phyloP scores from a whole-genome alignment of 1,140 invertebrate genomes.

The Belonocnema kinseyi region DNA sequence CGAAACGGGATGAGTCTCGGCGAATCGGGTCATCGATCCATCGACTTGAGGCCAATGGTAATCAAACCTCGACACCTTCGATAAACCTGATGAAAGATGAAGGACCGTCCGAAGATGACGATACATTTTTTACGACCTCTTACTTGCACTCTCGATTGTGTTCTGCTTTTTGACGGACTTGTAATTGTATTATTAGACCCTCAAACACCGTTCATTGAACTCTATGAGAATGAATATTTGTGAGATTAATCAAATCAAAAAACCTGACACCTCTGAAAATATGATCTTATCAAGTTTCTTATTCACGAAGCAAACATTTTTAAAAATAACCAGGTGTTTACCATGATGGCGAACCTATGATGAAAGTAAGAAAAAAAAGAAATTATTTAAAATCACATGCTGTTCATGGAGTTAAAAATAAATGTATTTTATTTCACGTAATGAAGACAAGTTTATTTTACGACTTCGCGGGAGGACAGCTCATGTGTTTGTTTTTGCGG shows the following conservation, averaged over 20 bases:
- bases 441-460: background rate
- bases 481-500: background rate
- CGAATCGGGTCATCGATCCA: slow-evolving; percentile 44
- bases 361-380: too few relatives aligned
- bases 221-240: background rate
- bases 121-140: slow-evolving; percentile 43
- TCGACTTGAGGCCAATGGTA: slow-evolving; percentile 34
- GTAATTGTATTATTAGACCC: slow-evolving; percentile 26
- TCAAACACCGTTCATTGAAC: background rate
- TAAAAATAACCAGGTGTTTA: too few relatives aligned
- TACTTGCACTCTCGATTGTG: slow-evolving; percentile 29
- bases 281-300: background rate
- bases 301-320: background rate
- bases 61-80: slow-evolving; percentile 53
- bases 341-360: too few relatives aligned
- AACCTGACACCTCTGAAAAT: background rate
- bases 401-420: background rate
- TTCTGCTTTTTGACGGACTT: slow-evolving; percentile 12
- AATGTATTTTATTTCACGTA: slow-evolving; percentile 2
- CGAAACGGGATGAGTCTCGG: slow-evolving; percentile 3
- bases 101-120: slow-evolving; percentile 46
- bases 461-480: background rate
- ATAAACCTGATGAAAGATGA: slow-evolving; percentile 50
- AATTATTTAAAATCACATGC: background rate
- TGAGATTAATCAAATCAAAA: background rate